Percentiles rank a stretch among this genome's conserved stretches.
Conservation (phyloP, 2,113 vertebrate genomes). For the Apodemus speciosus region DNA sequence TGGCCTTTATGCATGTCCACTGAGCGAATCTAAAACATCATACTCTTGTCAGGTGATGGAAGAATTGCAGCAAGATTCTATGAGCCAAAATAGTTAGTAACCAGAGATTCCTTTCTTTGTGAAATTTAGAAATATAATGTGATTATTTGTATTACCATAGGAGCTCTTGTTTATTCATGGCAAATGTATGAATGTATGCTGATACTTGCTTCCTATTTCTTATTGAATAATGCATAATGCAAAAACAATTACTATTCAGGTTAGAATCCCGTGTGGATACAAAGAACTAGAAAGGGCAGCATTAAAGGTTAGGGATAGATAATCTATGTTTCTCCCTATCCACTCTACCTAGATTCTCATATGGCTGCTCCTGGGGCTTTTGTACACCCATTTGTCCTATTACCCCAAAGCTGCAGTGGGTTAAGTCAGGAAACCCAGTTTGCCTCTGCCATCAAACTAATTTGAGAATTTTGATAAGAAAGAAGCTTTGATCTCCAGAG, state of each 20-base stretch:
- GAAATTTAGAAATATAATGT: slow-evolving; percentile 33
- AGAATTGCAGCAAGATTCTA: neutral
- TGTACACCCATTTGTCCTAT: neutral
- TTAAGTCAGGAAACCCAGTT: neutral
- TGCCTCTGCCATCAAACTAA: neutral
- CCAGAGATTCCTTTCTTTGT: neutral
- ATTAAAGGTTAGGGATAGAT: neutral
- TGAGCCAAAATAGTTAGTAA: slow-evolving; percentile 28
- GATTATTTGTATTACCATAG: slow-evolving; percentile 40
- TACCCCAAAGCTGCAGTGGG: neutral
- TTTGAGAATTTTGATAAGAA: neutral
- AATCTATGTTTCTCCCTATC: too few relatives aligned
- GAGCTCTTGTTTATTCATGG: slow-evolving; percentile 44
- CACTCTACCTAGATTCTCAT: neutral
- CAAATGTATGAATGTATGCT: neutral
- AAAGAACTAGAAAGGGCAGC: neutral
- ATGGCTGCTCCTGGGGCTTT: neutral
- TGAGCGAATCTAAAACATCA: neutral
- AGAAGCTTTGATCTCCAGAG: neutral
- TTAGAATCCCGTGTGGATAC: neutral
- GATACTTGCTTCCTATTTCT: slow-evolving; percentile 35
- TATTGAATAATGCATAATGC: neutral
- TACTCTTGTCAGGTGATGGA: neutral
- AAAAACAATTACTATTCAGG: neutral
- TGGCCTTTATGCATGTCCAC: neutral